Evolutionary conservation across 2,797 vertebrate genomes (phyloP).

Genomic region (Poliocrania exsul): DNA sequence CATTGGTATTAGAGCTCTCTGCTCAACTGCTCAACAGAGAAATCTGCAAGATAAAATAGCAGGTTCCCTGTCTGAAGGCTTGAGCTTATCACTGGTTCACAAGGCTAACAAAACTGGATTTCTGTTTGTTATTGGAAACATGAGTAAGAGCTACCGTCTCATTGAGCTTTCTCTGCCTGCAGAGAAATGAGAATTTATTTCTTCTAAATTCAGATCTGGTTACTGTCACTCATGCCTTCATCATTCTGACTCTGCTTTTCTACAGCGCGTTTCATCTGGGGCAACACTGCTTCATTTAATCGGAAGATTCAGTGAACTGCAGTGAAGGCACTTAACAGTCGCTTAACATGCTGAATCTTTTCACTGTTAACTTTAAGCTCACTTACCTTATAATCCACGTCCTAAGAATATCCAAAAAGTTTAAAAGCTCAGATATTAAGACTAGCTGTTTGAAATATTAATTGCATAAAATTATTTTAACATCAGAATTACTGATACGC

Average conservation of each 20-base stretch:
- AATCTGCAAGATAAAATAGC: background rate
- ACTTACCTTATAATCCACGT: background rate
- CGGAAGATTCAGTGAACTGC: conserved; percentile 2
- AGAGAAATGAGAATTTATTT: conserved; percentile 12
- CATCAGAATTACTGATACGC: background rate
- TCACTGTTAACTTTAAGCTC: background rate
- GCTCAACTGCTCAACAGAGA: no score
- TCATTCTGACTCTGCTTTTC: background rate
- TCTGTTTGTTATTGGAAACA: background rate
- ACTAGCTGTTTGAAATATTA: background rate
- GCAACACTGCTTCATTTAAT: background rate
- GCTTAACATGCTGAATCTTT: background rate
- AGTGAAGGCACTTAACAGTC: background rate
- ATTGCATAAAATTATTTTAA: background rate
- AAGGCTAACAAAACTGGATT: background rate
- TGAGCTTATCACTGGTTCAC: background rate
- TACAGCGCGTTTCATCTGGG: background rate
- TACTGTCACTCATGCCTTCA: background rate
- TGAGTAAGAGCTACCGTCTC: background rate
- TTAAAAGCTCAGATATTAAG: background rate
- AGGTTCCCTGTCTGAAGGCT: background rate
- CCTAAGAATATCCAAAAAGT: background rate
- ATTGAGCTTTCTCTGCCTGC: background rate
- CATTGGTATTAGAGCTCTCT: background rate
- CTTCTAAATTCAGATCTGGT: background rate